These are phyloP conservation scores for Spea bombifrons DNA, from an alignment of 2,113 vertebrate genomes.

Conservation along the genomic window DNA sequence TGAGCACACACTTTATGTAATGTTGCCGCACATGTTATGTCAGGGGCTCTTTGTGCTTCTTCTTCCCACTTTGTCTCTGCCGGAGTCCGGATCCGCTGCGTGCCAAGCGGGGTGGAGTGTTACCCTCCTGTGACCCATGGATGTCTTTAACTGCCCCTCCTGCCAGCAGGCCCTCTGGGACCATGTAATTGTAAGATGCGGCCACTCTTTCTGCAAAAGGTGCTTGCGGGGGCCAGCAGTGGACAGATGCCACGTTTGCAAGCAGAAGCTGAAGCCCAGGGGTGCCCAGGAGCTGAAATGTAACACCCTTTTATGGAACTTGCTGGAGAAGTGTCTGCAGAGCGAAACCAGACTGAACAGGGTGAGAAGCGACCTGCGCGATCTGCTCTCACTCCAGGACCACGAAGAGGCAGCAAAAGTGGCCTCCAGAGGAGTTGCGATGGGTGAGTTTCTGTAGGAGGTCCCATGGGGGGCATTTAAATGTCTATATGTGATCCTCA, in stretches of 20 bases:
- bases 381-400: too few relatives aligned
- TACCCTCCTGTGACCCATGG: slow-evolving; percentile 64
- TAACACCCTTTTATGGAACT: slow-evolving; percentile 71
- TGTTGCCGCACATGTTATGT: too few relatives aligned
- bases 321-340: slow-evolving; percentile 74
- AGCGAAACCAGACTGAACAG: slow-evolving; percentile 54
- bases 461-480: too few relatives aligned
- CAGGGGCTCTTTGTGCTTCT: too few relatives aligned
- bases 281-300: slow-evolving; percentile 59
- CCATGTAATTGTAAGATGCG: slow-evolving; percentile 77
- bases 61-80: too few relatives aligned
- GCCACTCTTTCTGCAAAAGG: slow-evolving; percentile 78
- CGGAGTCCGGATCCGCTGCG: too few relatives aligned
- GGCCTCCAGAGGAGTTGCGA: too few relatives aligned
- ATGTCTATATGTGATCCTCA: too few relatives aligned
- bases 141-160: slow-evolving; percentile 72
- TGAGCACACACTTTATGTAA: too few relatives aligned
- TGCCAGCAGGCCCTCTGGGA: slow-evolving; percentile 75
- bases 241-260: slow-evolving; percentile 70
- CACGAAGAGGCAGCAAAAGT: too few relatives aligned
- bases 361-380: slow-evolving; percentile 58
- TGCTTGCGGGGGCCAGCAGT: slow-evolving; percentile 65
- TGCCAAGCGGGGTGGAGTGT: too few relatives aligned
- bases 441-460: too few relatives aligned
- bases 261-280: slow-evolving; percentile 60